These are phyloP conservation scores for Castor canadensis DNA, from an alignment of 2,113 vertebrate species.

Conservation along the genomic window DNA sequence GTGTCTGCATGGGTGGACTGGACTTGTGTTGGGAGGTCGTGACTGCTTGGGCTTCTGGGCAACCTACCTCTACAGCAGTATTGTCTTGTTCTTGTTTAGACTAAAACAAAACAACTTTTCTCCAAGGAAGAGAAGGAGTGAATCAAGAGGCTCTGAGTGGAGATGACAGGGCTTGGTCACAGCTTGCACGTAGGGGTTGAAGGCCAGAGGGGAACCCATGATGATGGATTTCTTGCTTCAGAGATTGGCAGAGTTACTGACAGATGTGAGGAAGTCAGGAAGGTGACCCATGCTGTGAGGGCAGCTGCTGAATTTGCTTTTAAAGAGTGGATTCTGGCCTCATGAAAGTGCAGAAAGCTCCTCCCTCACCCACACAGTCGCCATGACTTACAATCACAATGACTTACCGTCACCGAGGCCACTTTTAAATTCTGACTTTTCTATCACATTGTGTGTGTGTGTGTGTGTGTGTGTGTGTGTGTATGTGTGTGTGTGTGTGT, in stretches of 20 bases:
- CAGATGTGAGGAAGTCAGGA: constrained; percentile 49
- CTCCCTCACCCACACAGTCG: background rate
- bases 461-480: background rate
- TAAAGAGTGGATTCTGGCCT: background rate
- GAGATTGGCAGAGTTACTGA: constrained; percentile 42
- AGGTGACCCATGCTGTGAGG: constrained; percentile 47
- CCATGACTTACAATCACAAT: background rate
- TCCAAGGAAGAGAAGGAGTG: background rate
- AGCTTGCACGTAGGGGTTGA: background rate
- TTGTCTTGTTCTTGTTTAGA: background rate
- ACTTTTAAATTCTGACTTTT: background rate
- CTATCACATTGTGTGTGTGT: background rate
- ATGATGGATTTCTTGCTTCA: constrained; percentile 57
- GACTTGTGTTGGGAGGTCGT: background rate
- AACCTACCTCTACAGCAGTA: background rate
- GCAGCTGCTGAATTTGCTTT: constrained; percentile 46
- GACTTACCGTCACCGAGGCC: background rate
- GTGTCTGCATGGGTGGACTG: background rate
- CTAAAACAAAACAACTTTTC: background rate
- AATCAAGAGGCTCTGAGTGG: background rate
- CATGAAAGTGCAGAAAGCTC: background rate
- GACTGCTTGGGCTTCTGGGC: background rate
- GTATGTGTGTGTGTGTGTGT: background rate
- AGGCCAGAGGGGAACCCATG: background rate
- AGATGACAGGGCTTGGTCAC: constrained; percentile 44